Base-by-base conservation (phyloP, 2,113 vertebrate genomes). In the Gallinago paraguaiae region DNA sequence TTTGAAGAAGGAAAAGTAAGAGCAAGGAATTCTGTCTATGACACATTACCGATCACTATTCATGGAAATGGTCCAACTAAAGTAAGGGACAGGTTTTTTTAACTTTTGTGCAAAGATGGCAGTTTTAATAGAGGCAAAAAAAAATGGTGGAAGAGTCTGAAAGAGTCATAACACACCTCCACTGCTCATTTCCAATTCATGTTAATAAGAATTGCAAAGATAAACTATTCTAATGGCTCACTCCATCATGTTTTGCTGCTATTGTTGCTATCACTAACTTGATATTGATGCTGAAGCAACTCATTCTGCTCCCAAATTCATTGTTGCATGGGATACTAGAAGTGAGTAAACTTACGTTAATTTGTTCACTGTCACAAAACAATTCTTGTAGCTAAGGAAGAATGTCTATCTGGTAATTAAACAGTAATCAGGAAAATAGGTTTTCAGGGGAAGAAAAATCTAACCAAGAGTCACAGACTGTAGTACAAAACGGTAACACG, bases 41-140 rank as follows among this genome's bases (percentile, higher is more conserved):
- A 99, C 96, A 99, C 99, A 3, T 96, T 99, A 63, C 99, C 99
- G 0, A 96, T 99, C 78, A 97, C 98, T 7, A 88, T 99, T 97
- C 99, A 99, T 93, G 99, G 99, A 96, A 99, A 99, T 83, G 98
- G 98, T 72, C 99, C 99, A 92, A 99, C 99, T 86, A 99, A 99
- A 98, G 99, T 99, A 95, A 98, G 98, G 98, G 61, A 64, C 15
- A 20, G 17, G 13, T 45, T 12, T 7, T 4, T n/a, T 76, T 84
- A 27, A 13, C 35, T 86, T 59, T 86, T 83, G 8, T 74, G 17
- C 39, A 48, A 57, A 82, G 50, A 13, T 2, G 4, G 19, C 18
- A 68, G 9, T 74, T 93, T 92, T 65, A 77, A 13, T 70, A n/a
- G 22, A 50, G 37, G 24, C 10, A 76, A 51, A 85, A 86, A 86